Base-by-base conservation (phyloP, 2,797 vertebrate species). In the Remorina albescens region DNA sequence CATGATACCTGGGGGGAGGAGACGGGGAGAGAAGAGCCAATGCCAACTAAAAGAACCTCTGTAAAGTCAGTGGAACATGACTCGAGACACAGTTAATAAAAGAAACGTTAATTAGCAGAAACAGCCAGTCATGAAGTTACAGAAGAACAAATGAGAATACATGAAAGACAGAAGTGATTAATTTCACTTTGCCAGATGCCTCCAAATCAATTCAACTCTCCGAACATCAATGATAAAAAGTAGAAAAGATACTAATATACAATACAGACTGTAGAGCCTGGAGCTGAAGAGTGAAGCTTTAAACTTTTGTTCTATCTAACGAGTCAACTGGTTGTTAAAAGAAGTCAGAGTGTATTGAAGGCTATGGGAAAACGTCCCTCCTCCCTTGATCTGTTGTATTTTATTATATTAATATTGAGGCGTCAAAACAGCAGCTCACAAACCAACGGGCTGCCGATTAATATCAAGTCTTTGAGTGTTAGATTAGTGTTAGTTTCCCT, bases 1-100 rank as follows among this genome's bases (percentile, higher is more conserved):
- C 97, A 99, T 96, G 77, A 98, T 96, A 7, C 98, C 97, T 95
- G 68, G 9, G 3, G 23, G 9, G 8, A 19, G 9, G 3, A 12
- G n/a, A 15, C 21, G 36, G 6, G 32, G 21, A 11, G 1, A 47
- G 36, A 25, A 6, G 47, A 6, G 4, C 54, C 8, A 0, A 1
- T 34, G 34, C 4, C 6, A 23, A 12, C 28, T 26, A 28, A 53
- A 16, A 10, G 1, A 36, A 54, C 3, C 64, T 53, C 19, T 42
- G 32, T 49, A 13, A 23, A 53, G 11, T 41, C n/a, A 10, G 49
- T 64, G 44, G 12, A 46, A 41, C 39, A 55, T 21, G 58, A 44
- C 60, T 51, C 49, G 11, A 54, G 16, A 50, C 39, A 28, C n/a
- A 0, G 21, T 4, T 8, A 19, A 8, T 3, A n/a, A 51, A 59